Percentiles rank a stretch among this genome's conserved stretches.
Evolutionary conservation across 2,113 vertebrate genomes (phyloP).

Genomic region (Campylomormyrus tamandua): DNA sequence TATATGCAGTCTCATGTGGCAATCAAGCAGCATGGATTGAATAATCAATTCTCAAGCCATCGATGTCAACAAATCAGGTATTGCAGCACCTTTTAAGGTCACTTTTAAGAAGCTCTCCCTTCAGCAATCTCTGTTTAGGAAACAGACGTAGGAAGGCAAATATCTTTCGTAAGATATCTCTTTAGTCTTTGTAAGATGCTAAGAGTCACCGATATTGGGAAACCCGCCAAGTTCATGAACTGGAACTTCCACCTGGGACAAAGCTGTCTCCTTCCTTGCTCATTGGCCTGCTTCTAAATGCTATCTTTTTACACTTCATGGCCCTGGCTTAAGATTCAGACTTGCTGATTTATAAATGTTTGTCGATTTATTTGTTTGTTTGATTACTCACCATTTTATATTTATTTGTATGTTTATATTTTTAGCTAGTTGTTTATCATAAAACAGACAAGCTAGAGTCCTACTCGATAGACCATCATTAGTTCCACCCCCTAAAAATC

Average conservation of each 20-base stretch:
- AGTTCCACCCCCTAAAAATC: constrained; percentile 26
- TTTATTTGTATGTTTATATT: neutral
- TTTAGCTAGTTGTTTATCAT: constrained; percentile 36
- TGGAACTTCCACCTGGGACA: neutral
- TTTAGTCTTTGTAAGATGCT: no score
- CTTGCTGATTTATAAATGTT: neutral
- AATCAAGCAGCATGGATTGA: no score
- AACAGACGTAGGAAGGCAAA: no score
- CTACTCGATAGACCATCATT: constrained; percentile 38
- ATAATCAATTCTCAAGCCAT: no score
- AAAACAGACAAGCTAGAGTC: constrained; percentile 19
- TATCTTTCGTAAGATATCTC: no score
- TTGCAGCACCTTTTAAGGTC: no score
- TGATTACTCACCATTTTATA: neutral
- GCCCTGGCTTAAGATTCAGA: neutral
- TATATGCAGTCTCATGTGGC: no score
- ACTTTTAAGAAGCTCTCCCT: no score
- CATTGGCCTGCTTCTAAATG: neutral
- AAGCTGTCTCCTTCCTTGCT: neutral
- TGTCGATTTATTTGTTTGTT: neutral
- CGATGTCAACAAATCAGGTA: no score
- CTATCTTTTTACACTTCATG: neutral
- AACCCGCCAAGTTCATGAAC: neutral
- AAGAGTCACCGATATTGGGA: no score
- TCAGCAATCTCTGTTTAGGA: no score